These are phyloP conservation scores for Bedellia somnulentella DNA, from an alignment of 2,888 invertebrate genomes.

Conservation along the genomic window DNA sequence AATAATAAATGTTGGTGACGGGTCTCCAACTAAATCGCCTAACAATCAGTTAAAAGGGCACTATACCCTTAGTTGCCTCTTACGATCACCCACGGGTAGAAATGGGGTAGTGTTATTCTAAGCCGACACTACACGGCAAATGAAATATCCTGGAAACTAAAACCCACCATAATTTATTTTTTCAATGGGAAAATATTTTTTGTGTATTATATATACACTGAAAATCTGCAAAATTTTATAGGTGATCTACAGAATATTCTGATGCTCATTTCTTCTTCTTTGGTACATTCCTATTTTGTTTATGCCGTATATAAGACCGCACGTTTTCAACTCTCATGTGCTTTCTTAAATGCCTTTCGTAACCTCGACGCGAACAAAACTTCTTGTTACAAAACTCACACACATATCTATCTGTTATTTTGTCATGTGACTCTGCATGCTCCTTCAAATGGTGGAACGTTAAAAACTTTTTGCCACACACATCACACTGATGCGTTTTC, in stretches of 20 bases:
- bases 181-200: background rate
- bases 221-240: background rate
- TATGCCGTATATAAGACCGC: too few relatives aligned
- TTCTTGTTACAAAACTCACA: constrained; percentile 20
- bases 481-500: constrained; percentile 17
- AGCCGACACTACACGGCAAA: too few relatives aligned
- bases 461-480: constrained; percentile 22
- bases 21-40: too few relatives aligned
- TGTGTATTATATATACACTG: background rate
- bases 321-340: too few relatives aligned
- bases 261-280: background rate
- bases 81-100: too few relatives aligned
- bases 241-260: background rate
- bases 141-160: too few relatives aligned
- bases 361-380: constrained; percentile 22
- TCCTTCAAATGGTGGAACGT: constrained; percentile 18
- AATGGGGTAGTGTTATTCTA: too few relatives aligned
- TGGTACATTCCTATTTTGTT: background rate
- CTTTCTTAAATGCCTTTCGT: constrained; percentile 15
- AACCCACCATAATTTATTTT: too few relatives aligned
- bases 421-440: constrained; percentile 22
- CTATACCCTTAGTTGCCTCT: too few relatives aligned
- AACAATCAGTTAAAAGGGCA: too few relatives aligned
- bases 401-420: constrained; percentile 17
- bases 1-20: too few relatives aligned